A percentile compares a stretch with the other conserved stretches of the same genome.
phyloP scores from a whole-genome alignment of 2,113 vertebrate species.

The Chascanopsetta lugubris region DNA sequence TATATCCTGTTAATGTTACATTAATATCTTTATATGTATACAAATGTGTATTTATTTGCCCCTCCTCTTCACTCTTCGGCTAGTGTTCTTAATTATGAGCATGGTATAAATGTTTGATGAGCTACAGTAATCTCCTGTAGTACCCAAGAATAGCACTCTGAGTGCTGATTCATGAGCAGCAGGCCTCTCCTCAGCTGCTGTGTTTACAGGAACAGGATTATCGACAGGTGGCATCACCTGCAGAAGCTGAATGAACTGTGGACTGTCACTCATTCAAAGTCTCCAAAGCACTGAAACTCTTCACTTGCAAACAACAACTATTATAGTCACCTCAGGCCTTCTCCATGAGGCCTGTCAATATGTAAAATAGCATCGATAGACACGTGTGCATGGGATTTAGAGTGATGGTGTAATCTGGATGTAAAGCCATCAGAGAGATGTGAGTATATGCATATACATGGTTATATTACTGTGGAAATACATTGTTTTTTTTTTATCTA shows the following conservation, averaged over 20 bases:
- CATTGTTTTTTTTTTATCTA: too few relatives aligned
- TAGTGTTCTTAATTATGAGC: conserved; percentile 43
- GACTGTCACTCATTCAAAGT: neutral
- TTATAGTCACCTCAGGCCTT: too few relatives aligned
- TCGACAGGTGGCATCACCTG: conserved; percentile 52
- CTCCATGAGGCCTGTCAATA: too few relatives aligned
- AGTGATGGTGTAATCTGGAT: too few relatives aligned
- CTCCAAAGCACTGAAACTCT: neutral
- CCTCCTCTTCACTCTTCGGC: neutral
- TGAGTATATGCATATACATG: too few relatives aligned
- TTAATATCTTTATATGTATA: too few relatives aligned
- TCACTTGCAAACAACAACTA: neutral
- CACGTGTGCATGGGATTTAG: too few relatives aligned
- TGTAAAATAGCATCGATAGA: too few relatives aligned
- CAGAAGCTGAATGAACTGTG: conserved; percentile 30
- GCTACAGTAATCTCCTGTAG: conserved; percentile 60
- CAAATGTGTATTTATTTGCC: neutral
- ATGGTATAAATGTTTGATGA: conserved; percentile 73
- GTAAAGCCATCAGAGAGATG: too few relatives aligned
- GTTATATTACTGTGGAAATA: too few relatives aligned
- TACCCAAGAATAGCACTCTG: conserved; percentile 57
- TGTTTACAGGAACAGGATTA: conserved; percentile 59
- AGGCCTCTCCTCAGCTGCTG: conserved; percentile 28
- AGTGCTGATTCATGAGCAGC: conserved; percentile 66
- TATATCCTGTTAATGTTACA: too few relatives aligned